Conservation (phyloP, 2,888 invertebrate genomes). For the Lamellibrachia satsuma region DNA sequence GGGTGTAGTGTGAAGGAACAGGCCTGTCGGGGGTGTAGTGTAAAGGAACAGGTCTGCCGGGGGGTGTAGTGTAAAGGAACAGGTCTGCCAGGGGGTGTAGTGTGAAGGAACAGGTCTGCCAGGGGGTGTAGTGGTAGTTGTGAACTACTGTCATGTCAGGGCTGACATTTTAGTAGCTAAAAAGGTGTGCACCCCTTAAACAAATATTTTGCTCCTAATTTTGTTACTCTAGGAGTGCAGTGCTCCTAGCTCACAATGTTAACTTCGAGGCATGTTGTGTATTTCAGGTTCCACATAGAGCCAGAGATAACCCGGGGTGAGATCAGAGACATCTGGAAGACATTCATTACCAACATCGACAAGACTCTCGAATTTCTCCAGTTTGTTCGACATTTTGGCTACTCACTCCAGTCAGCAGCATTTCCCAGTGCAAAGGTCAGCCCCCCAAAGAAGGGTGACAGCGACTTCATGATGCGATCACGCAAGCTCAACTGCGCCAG, state of each 20-base stretch:
- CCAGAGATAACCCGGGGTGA: conserved; percentile 62
- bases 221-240: too few species aligned
- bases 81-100: too few species aligned
- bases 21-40: too few species aligned
- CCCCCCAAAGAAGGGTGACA: conserved; percentile 63
- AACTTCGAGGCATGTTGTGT: background rate
- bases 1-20: too few species aligned
- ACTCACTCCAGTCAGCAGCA: conserved; percentile 59
- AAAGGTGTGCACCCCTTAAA: too few species aligned
- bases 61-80: too few species aligned
- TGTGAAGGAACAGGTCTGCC: too few species aligned
- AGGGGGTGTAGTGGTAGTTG: too few species aligned
- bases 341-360: conserved; percentile 63
- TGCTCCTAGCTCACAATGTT: background rate
- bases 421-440: conserved; percentile 64
- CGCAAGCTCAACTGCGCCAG: conserved; percentile 63
- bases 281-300: conserved; percentile 49
- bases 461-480: conserved; percentile 62
- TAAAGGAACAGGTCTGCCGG: too few species aligned
- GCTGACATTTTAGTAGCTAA: too few species aligned
- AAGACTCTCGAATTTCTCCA: conserved; percentile 61
- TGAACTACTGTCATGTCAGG: too few species aligned
- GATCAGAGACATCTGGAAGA: conserved; percentile 63
- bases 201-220: too few species aligned
- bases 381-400: conserved; percentile 65